Evolutionary conservation across 2,888 invertebrate species (phyloP).

Genomic region (Tortricodes alternella): DNA sequence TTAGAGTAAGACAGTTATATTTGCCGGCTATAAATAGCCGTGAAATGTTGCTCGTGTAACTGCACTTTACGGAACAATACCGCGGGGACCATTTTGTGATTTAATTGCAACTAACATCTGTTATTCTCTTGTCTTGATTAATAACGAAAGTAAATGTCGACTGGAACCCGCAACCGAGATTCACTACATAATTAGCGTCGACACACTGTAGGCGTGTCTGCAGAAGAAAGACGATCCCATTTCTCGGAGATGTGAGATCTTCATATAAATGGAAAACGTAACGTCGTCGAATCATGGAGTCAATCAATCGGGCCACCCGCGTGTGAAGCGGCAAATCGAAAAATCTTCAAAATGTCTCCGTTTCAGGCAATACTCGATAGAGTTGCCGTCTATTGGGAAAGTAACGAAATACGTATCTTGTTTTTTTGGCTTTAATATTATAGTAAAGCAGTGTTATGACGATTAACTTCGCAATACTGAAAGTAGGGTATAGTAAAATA

Average conservation of each 20-base stretch:
- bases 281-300: constrained; percentile 60
- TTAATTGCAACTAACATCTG: too few species aligned
- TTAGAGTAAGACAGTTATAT: too few species aligned
- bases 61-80: too few species aligned
- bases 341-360: constrained; percentile 65
- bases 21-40: too few species aligned
- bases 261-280: constrained; percentile 70
- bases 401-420: constrained; percentile 13
- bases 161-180: too few species aligned
- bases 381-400: not conserved
- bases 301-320: constrained; percentile 66
- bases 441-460: too few species aligned
- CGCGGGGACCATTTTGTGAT: too few species aligned
- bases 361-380: constrained; percentile 36
- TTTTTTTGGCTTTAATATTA: not conserved
- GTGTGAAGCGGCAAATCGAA: constrained; percentile 73
- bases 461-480: too few species aligned
- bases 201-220: constrained; percentile 20
- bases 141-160: too few species aligned
- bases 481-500: too few species aligned
- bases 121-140: too few species aligned
- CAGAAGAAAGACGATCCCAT: not conserved
- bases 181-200: constrained; percentile 19
- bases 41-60: too few species aligned
- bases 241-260: constrained; percentile 53